These are phyloP conservation scores for Chloroclysta siterata DNA, from an alignment of 2,888 invertebrate species.

Conservation along the genomic window DNA sequence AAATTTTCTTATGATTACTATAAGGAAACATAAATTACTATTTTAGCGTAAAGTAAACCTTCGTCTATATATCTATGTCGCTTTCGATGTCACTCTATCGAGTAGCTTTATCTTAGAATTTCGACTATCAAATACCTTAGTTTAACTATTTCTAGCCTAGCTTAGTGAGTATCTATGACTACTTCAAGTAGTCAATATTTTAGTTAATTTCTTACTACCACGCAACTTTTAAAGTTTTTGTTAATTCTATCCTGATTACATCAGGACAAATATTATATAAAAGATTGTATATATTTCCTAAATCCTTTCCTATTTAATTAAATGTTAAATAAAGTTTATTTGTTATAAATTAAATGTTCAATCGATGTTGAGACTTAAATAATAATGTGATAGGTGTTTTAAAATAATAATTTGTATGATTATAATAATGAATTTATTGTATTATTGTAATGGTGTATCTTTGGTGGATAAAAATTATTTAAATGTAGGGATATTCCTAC, in stretches of 20 bases:
- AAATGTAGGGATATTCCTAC: slow-evolving; percentile 63
- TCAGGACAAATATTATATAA: slow-evolving; percentile 7
- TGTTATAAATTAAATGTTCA: slow-evolving; percentile 57
- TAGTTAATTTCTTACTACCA: slow-evolving; percentile 5
- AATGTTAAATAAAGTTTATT: slow-evolving; percentile 44
- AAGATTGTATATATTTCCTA: slow-evolving; percentile 24
- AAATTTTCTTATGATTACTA: slow-evolving; percentile 82
- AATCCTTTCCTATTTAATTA: slow-evolving; percentile 24
- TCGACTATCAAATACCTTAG: slow-evolving; percentile 29
- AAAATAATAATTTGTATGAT: slow-evolving; percentile 55
- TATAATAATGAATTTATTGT: slow-evolving; percentile 55
- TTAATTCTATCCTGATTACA: slow-evolving; percentile 12
- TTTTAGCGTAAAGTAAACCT: slow-evolving; percentile 69
- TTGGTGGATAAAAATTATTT: slow-evolving; percentile 46
- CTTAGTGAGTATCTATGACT: slow-evolving; percentile 16
- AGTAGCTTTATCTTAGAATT: slow-evolving; percentile 49
- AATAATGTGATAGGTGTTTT: slow-evolving; percentile 72
- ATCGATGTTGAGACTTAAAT: slow-evolving; percentile 70
- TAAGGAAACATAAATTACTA: slow-evolving; percentile 72
- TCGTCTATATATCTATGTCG: slow-evolving; percentile 77
- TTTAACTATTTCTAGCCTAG: slow-evolving; percentile 23
- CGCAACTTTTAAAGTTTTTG: background rate
- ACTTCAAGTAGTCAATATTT: slow-evolving; percentile 21
- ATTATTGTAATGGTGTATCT: slow-evolving; percentile 41
- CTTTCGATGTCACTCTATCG: slow-evolving; percentile 72